Evolutionary conservation across 2,113 vertebrate genomes (phyloP), one percentile per base, ranked within the genome.

Genomic region (Genyomyrus donnyi): DNA sequence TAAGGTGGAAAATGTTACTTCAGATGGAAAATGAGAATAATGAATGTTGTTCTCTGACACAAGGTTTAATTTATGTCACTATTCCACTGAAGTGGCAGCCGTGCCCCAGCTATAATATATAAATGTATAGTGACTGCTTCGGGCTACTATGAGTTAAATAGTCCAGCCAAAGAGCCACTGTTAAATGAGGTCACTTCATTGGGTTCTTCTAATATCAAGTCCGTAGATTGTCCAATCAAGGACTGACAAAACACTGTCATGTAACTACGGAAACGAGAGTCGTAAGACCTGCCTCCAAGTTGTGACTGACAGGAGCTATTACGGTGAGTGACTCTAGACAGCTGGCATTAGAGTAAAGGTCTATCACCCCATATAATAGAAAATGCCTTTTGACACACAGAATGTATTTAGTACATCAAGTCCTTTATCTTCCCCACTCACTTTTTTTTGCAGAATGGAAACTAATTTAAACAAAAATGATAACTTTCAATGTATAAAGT

Each of bases 291-390:
- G 58, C 2, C 15, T 49, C 48, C 10, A 6, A 49, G 87, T 66
- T 4, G 35, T 83, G 84, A 83, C 66, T 90, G 91, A 88, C 91
- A 90, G 89, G 84, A 87, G 91, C 85, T 88, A 87, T 80, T 83
- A 88, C 24, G 15, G 27, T 88, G 91, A 89, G 52, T 74, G 90
- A 89, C 50, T 24, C 77, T 66, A 31, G 48, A 66, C 58, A 85
- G 77, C 27, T 77, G 19, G n/a, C 52, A 56, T 85, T 89, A 10
- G 27, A 90, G 42, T 58, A 42, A 53, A 70, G 42, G 45, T 86
- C 49, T 17, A 27, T 21, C 56, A 85, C 6, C 89, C 77, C 35
- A 9, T 42, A 58, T 85, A 80, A 89, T 19, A 83, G 52, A 70
- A 27, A 42, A 52, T 84, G 19, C 49, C 49, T 46, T 42, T 48